phyloP scores from a whole-genome alignment of 2,888 invertebrate genomes.

The Amphipyra tragopoginis region DNA sequence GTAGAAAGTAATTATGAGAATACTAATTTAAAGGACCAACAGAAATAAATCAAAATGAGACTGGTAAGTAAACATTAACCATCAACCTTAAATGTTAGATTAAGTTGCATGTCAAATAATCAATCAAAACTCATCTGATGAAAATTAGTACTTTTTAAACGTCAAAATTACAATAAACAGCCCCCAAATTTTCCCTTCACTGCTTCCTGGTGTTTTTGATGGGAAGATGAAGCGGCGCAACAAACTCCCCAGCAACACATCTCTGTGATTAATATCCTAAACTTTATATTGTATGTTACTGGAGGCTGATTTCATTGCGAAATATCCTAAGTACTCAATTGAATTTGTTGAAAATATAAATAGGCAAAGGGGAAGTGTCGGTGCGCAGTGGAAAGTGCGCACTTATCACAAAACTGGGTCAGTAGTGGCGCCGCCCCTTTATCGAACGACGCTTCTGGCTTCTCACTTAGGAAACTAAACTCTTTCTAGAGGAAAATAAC shows the following conservation, averaged over 20 bases:
- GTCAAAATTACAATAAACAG: too few species aligned
- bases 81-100: neutral
- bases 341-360: conserved; percentile 77
- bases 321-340: conserved; percentile 59
- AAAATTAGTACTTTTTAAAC: too few species aligned
- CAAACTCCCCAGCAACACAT: too few species aligned
- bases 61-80: conserved; percentile 74
- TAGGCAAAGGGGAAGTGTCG: conserved; percentile 81
- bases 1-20: conserved; percentile 68
- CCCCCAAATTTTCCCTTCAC: too few species aligned
- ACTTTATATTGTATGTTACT: conserved; percentile 2
- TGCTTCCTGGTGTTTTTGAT: too few species aligned
- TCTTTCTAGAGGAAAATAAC: conserved; percentile 72
- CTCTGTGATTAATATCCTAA: too few species aligned
- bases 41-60: conserved; percentile 80
- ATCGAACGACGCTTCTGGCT: conserved; percentile 80
- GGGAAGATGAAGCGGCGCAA: too few species aligned
- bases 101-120: conserved; percentile 6
- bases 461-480: conserved; percentile 76
- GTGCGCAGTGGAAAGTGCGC: conserved; percentile 88
- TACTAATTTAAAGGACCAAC: conserved; percentile 59
- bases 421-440: conserved; percentile 89
- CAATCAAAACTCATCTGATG: too few species aligned
- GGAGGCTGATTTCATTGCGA: conserved; percentile 7
- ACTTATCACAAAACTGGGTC: conserved; percentile 88